Evolutionary conservation across 2,888 invertebrate genomes (phyloP), one percentile per base, ranked within the genome.

Genomic region (Asteroscopus sphinx): DNA sequence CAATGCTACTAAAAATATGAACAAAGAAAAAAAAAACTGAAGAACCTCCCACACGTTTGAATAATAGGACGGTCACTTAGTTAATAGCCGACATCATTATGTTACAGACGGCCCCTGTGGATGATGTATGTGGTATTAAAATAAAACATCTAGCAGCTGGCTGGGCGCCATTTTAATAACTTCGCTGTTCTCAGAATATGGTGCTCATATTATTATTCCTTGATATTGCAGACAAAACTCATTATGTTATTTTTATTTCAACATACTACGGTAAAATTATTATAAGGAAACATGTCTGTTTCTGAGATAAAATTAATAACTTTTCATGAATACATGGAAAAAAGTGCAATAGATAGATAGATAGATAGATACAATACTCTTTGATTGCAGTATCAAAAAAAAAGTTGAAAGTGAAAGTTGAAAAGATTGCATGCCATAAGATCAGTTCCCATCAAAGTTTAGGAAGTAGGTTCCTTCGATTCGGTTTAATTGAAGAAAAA

Each of bases 131-230:
- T 33, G 67, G 32, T 58, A 44, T 67, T 67, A 15, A 49, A 67
- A 67, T 59, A 63, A 67, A 63, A 67, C 35, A 51, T 49, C 35
- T 60, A 67, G 33, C 45, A 59, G 40, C 68, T 63, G 63, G 60
- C 63, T 13, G 40, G 21, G 26, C 16, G 63, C 68, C 68, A 67
- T 62, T 66, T 66, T 66, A 62, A 66, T 67, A 63, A 51, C 21
- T 28, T 8, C 26, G 25, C 30, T 40, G 28, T 32, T 40, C 16
- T 6, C 7, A 15, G 26, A 45, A 41, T 41, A 39, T 49, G 33
- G 28, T 26, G 32, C 28, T 49, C 39, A 26, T 32, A 44, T 44
- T 42, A 47, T 56, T 41, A n/a, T n/a, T 15, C 9, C 16, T n/a
- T 46, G 11, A 41, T 46, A 30, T 12, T 30, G 25, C 13, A 26